Conservation (phyloP, 1,140 invertebrate species). For the Periplaneta americana region DNA sequence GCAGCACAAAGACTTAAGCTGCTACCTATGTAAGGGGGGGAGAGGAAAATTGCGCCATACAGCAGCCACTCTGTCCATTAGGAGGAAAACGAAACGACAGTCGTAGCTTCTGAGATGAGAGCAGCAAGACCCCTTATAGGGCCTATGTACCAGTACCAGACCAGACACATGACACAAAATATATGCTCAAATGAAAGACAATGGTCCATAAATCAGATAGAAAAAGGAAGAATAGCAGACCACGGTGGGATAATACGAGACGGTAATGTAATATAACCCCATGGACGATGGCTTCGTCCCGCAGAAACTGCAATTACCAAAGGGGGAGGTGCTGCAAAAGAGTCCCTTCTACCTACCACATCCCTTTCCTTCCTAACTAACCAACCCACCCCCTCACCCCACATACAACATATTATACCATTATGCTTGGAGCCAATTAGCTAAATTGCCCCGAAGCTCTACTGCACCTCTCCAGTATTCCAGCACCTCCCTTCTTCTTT, state of each 20-base stretch:
- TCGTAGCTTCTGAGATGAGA: background rate
- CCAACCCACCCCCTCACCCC: background rate
- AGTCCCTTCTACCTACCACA: background rate
- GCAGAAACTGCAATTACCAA: slow-evolving; percentile 6
- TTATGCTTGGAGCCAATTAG: slow-evolving; percentile 20
- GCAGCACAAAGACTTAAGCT: background rate
- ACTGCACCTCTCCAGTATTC: background rate
- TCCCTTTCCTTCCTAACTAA: background rate
- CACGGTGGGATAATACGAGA: background rate
- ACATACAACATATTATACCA: slow-evolving; percentile 16
- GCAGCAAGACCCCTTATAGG: background rate
- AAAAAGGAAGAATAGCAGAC: slow-evolving; percentile 9
- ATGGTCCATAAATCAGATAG: slow-evolving; percentile 17
- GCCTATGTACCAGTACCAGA: background rate
- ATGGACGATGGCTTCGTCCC: background rate
- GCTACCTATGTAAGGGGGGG: no score
- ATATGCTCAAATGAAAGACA: slow-evolving; percentile 16
- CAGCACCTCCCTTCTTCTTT: background rate
- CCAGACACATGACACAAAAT: slow-evolving; percentile 10
- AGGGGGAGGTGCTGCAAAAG: background rate
- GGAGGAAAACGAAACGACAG: background rate
- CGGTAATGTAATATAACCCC: slow-evolving; percentile 10
- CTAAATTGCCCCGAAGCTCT: slow-evolving; percentile 6
- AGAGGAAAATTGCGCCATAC: background rate
- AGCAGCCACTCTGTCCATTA: background rate